Percentiles rank a stretch among this genome's conserved stretches.
Conservation (phyloP, 2,888 invertebrate genomes). For the Drosophila birchii region DNA sequence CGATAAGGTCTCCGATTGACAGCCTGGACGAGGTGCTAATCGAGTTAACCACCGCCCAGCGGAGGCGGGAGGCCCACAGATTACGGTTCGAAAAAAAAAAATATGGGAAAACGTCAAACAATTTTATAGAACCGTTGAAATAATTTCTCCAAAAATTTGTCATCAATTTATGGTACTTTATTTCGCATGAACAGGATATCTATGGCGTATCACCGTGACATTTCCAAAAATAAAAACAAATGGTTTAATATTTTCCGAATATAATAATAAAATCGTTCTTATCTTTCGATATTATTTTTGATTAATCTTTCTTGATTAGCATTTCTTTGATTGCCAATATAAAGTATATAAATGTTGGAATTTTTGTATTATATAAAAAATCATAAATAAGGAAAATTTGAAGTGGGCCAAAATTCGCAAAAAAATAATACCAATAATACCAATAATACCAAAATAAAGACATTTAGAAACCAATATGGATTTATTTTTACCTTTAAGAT, state of each 20-base stretch:
- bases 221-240: background rate
- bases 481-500: background rate
- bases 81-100: conserved; percentile 37
- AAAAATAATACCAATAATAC: too few relatives aligned
- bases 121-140: conserved; percentile 7
- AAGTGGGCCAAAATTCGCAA: background rate
- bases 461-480: background rate
- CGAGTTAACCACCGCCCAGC: conserved; percentile 49
- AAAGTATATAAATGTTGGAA: too few relatives aligned
- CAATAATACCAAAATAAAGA: background rate
- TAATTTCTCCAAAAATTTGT: conserved; percentile 7
- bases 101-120: conserved; percentile 50
- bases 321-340: background rate
- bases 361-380: background rate
- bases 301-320: conserved; percentile 2
- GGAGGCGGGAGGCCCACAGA: conserved; percentile 32
- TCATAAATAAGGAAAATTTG: background rate
- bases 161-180: conserved; percentile 8
- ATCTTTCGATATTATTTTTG: background rate
- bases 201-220: conserved; percentile 3
- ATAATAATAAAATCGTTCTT: conserved; percentile 9
- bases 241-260: background rate
- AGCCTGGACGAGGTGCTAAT: conserved; percentile 50
- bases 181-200: conserved; percentile 6
- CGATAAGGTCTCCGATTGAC: conserved; percentile 48